Base-by-base conservation (phyloP, 2,113 vertebrate species). In the Pangasianodon gigas region DNA sequence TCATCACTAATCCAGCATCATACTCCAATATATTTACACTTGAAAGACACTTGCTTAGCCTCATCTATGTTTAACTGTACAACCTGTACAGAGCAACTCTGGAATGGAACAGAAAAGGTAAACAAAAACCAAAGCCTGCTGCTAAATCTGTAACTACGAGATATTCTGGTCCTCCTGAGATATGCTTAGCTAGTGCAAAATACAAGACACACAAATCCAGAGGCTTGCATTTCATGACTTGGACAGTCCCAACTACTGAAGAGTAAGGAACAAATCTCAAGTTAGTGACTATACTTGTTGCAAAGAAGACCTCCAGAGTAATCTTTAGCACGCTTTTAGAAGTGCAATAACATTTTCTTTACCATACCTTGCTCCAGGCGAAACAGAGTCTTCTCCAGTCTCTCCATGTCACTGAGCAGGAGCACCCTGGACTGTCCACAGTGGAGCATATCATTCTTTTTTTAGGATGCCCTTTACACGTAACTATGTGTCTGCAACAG, bases 351-450 rank as follows among this genome's bases (percentile, higher is more conserved):
- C 26, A 52, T 81, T 56, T 79, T 65, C 46, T 14, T 82, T n/a
- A 18, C 16, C 86, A 6, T 93, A 98, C 97, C 97, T 96, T 98
- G 97, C 83, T 98, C 96, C 19, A 98, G 95, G 90, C 97, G 95
- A 94, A 97, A 98, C 69, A 98, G 96, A 44, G 96, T 97, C 92
- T 95, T 96, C 84, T 98, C 97, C 90, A 96, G 94, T 88, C 95
- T 97, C 93, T 98, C 97, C 97, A 97, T 98, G 93, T 97, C 96
- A 93, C 93, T 94, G 85, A 98, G 96, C 84, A 96, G 91, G 93
- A 97, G 92, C 82, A 97, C 94, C 87, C 97, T 92, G 86, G 95
- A 95, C 92, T 97, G 95, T 93, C 94, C 96, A 96, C 84, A 89
- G 93, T 87, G 89, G 69, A 92, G 93, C 96, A 97, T 97, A 88